These are phyloP conservation scores for Halictus ligatus DNA, from an alignment of 2,888 invertebrate species.

Conservation along the genomic window DNA sequence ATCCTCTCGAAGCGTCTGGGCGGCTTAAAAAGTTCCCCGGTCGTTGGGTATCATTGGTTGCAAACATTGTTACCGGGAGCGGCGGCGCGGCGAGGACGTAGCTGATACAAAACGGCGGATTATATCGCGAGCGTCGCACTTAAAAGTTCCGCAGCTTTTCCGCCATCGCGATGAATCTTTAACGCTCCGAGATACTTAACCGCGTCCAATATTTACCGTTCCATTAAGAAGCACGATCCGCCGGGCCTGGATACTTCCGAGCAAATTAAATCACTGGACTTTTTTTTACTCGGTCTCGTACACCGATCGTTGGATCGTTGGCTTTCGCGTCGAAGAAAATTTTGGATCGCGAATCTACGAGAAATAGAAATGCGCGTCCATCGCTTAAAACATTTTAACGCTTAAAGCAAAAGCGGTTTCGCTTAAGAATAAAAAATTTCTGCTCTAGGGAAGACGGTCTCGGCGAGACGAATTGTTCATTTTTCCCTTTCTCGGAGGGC, in stretches of 20 bases:
- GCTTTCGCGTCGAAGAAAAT: background rate
- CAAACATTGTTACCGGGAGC: slow-evolving; percentile 6
- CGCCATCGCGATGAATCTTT: slow-evolving; percentile 49
- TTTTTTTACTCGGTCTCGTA: slow-evolving; percentile 3
- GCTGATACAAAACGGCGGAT: slow-evolving; percentile 41
- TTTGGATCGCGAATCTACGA: background rate
- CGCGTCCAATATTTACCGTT: slow-evolving; percentile 58
- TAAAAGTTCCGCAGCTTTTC: slow-evolving; percentile 48
- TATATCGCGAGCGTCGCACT: slow-evolving; percentile 42
- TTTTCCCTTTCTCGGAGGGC: background rate
- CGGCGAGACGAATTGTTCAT: background rate
- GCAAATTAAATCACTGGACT: slow-evolving; percentile 47
- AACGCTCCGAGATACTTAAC: slow-evolving; percentile 46
- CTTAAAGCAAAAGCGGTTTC: background rate
- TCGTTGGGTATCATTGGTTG: slow-evolving; percentile 9
- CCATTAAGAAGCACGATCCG: slow-evolving; percentile 53
- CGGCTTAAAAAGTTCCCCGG: slow-evolving; percentile 21
- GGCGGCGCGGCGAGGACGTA: background rate
- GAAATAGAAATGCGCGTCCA: too few relatives aligned
- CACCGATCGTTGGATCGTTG: background rate
- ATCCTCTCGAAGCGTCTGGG: background rate
- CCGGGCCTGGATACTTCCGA: slow-evolving; percentile 31
- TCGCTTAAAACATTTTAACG: too few relatives aligned
- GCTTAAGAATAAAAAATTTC: background rate
- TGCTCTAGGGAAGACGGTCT: background rate